A percentile compares a stretch with the other conserved stretches of the same genome.
These are phyloP conservation scores for Mus musculus DNA, from an alignment of 2,113 vertebrate species.

Conservation along the genomic window DNA sequence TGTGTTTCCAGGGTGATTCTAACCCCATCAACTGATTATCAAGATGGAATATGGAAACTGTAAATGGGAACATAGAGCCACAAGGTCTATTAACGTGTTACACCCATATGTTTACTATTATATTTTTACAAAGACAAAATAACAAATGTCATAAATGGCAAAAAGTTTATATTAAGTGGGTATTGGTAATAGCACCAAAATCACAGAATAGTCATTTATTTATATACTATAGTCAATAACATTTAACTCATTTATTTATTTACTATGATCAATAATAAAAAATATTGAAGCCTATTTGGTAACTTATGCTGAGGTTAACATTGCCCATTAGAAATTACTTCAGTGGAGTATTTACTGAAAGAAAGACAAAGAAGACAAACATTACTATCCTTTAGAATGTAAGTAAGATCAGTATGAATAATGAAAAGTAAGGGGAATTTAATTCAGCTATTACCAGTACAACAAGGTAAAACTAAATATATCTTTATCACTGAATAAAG, in stretches of 20 bases:
- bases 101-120: not conserved
- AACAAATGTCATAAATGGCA: not conserved
- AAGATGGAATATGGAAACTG: not conserved
- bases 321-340: not conserved
- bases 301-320: not conserved
- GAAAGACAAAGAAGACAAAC: not conserved
- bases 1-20: not conserved
- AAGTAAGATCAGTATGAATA: conserved; percentile 4
- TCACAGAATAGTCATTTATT: not conserved
- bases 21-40: not conserved
- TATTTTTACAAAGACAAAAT: not conserved
- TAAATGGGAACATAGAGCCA: not conserved
- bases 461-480: not conserved
- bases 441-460: not conserved
- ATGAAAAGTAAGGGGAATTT: not conserved
- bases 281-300: not conserved
- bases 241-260: not conserved
- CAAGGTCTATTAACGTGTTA: not conserved
- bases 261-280: not conserved
- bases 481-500: not conserved
- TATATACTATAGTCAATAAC: not conserved
- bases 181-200: not conserved
- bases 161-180: not conserved
- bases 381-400: not conserved
- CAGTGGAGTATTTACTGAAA: not conserved